Conservation (phyloP, 2,888 invertebrate genomes). For the Ennomos quercinarius region DNA sequence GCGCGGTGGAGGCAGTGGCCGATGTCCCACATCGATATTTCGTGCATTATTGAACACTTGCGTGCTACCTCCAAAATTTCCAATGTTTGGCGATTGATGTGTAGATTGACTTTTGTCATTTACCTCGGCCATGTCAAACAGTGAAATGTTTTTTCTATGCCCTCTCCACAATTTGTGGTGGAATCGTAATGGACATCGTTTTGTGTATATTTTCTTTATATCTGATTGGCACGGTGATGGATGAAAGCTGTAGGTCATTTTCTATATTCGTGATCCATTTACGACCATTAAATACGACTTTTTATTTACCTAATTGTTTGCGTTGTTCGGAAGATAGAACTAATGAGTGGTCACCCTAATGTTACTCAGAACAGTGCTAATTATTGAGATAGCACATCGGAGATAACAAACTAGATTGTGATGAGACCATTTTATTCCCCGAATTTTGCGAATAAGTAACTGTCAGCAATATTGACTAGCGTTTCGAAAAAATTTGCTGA, state of each 20-base stretch:
- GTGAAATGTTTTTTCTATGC: conserved; percentile 80
- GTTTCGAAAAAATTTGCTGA: conserved; percentile 55
- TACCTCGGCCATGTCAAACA: conserved; percentile 81
- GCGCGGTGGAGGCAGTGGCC: conserved; percentile 43
- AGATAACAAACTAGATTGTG: conserved; percentile 32
- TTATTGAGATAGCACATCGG: conserved; percentile 11
- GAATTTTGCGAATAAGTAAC: conserved; percentile 38
- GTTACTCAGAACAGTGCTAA: conserved; percentile 18
- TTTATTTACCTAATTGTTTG: conserved; percentile 35
- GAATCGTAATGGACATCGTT: conserved; percentile 78
- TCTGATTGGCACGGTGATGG: conserved; percentile 80
- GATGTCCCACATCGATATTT: conserved; percentile 84
- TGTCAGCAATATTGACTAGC: conserved; percentile 35
- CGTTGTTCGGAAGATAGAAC: conserved; percentile 34
- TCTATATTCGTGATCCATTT: conserved; percentile 58
- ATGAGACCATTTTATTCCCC: conserved; percentile 20
- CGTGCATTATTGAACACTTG: conserved; percentile 83
- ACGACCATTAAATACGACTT: conserved; percentile 39
- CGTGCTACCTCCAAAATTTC: conserved; percentile 83
- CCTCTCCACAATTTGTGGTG: conserved; percentile 75
- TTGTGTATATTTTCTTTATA: conserved; percentile 68
- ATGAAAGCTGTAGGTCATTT: conserved; percentile 70
- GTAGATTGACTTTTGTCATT: conserved; percentile 86
- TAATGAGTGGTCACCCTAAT: conserved; percentile 43
- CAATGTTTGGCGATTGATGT: conserved; percentile 85